Evolutionary conservation across 2,888 invertebrate genomes (phyloP).

Genomic region (Spicauda simplicius): DNA sequence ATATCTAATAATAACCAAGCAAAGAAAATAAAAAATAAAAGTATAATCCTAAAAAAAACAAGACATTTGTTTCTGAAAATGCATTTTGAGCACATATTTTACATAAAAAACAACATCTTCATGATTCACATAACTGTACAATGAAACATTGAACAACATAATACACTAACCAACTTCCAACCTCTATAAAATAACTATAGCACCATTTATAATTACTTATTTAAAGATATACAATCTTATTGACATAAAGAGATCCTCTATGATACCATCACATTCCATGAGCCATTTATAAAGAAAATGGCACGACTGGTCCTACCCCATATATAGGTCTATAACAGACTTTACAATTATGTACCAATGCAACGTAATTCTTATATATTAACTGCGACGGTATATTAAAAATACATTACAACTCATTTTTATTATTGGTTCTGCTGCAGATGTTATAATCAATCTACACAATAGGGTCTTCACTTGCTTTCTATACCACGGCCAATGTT

Average conservation of each 20-base stretch:
- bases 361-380: conserved; percentile 4
- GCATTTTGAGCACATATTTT: conserved; percentile 31
- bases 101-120: conserved; percentile 28
- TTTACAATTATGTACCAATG: conserved; percentile 1
- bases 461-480: too few species aligned
- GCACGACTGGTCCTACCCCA: conserved; percentile 23
- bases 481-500: too few species aligned
- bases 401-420: background rate
- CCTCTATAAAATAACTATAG: conserved; percentile 44
- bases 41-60: conserved; percentile 27
- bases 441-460: too few species aligned
- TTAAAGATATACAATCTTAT: conserved; percentile 44
- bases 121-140: conserved; percentile 23
- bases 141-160: conserved; percentile 32
- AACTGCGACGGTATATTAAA: conserved; percentile 23
- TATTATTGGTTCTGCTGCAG: background rate
- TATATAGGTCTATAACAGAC: conserved; percentile 17
- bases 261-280: conserved; percentile 33
- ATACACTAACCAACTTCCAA: conserved; percentile 38
- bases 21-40: conserved; percentile 24
- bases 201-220: conserved; percentile 46
- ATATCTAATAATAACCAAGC: conserved; percentile 11
- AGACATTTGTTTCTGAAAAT: conserved; percentile 20
- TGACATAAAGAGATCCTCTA: conserved; percentile 44
- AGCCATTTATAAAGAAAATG: conserved; percentile 27